A percentile compares a stretch with the other conserved stretches of the same genome.
Evolutionary conservation across 2,113 vertebrate species (phyloP).

Genomic region (Xenopus borealis): DNA sequence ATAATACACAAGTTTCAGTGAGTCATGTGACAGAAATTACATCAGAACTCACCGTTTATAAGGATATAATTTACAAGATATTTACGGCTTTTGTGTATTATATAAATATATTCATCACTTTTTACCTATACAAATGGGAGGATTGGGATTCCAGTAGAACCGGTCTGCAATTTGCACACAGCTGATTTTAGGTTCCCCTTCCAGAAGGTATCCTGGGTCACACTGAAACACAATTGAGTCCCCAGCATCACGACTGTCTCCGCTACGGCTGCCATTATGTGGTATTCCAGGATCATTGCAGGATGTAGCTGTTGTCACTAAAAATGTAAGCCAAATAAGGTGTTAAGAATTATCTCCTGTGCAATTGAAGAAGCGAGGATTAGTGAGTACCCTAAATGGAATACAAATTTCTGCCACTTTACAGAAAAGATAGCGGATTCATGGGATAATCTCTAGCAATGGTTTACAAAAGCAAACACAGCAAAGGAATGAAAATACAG

Average conservation of each 20-base stretch:
- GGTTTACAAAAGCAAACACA: background rate
- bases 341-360: background rate
- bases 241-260: slow-evolving; percentile 85
- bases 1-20: too few species aligned
- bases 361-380: background rate
- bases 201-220: slow-evolving; percentile 85
- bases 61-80: too few species aligned
- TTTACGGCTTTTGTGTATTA: too few species aligned
- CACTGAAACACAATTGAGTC: slow-evolving; percentile 92
- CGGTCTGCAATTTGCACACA: slow-evolving; percentile 91
- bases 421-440: background rate
- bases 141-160: slow-evolving; percentile 97
- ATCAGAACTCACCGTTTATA: too few species aligned
- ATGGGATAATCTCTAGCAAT: background rate
- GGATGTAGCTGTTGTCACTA: slow-evolving; percentile 93
- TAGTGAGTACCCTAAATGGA: background rate
- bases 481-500: background rate
- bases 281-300: slow-evolving; percentile 95
- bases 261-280: slow-evolving; percentile 88
- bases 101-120: too few species aligned
- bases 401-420: background rate
- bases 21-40: too few species aligned
- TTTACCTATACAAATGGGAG: slow-evolving; percentile 85
- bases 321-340: slow-evolving; percentile 8
- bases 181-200: slow-evolving; percentile 85